Conservation (phyloP, 2,888 invertebrate genomes). For the Pemphredon lugubris region DNA sequence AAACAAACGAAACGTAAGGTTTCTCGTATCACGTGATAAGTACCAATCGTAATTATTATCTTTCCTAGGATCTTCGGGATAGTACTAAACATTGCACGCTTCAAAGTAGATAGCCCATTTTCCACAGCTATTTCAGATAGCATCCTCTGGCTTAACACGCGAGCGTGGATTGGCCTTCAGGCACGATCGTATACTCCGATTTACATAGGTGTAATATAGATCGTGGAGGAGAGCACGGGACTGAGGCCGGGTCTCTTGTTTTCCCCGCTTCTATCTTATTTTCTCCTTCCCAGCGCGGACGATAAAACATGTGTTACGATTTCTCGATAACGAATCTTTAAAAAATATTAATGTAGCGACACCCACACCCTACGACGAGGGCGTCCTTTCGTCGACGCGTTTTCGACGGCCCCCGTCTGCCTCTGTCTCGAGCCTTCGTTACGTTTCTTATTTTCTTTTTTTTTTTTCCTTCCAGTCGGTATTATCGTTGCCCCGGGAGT, state of each 20-base stretch:
- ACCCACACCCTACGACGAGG: constrained; percentile 12
- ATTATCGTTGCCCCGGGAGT: neutral
- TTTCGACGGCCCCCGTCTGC: constrained; percentile 7
- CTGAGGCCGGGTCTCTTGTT: constrained; percentile 12
- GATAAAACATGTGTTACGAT: constrained; percentile 22
- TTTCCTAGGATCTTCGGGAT: no score
- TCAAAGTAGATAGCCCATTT: no score
- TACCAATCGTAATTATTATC: no score
- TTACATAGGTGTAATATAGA: constrained; percentile 46
- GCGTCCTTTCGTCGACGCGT: constrained; percentile 6
- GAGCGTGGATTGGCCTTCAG: constrained; percentile 1
- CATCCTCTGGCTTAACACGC: neutral
- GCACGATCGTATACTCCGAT: constrained; percentile 40
- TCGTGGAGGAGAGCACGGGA: constrained; percentile 5
- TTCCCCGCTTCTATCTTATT: constrained; percentile 4
- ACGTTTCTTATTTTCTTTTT: constrained; percentile 5
- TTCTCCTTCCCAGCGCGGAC: constrained; percentile 2
- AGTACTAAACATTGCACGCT: no score
- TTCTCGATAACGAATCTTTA: constrained; percentile 36
- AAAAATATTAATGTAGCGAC: constrained; percentile 38
- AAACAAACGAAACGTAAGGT: no score
- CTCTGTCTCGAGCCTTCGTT: neutral
- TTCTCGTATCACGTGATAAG: no score
- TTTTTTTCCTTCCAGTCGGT: no score
- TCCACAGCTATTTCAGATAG: neutral